Evolutionary conservation across 2,888 invertebrate species (phyloP), one percentile per base, ranked within the genome.

Genomic region (Caenorhabditis drosophilae): DNA sequence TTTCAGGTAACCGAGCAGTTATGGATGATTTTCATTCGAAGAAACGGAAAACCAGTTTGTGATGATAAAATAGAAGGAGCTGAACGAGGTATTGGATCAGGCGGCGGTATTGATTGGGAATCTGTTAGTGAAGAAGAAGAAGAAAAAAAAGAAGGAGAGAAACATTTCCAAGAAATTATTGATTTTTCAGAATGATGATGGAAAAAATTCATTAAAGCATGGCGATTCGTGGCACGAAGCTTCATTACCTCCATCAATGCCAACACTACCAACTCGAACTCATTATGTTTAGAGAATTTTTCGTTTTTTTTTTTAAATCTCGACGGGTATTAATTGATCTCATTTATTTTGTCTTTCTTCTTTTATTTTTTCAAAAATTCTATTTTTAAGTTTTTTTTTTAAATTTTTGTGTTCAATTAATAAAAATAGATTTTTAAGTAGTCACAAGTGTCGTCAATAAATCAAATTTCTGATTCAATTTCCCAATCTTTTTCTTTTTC

Each of bases 211-310:
- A 12, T 31, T 59, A 49, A 64, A 64, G 44, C 59, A 59, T 3
- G 59, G 66, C 18, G 68, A 75, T 31, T 75, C 75, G 4, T 75
- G 75, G 75, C 69, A 72, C 34, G 75, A 75, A 50, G 45, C 70
- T 2, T 66, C 67, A 23, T 64, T 75, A n/a, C 75, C 75, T 15
- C 75, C 75, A 12, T 62, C 75, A 18, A 63, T 75, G 62, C 67
- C 67, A 3, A 67, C 60, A 40, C 54, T 73, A 3, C 70, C 69
- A 18, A 61, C 64, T 11, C 51, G 73, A 36, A 70, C 73, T 6
- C 69, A 70, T 46, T 73, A 63, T 51, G 69, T 73, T 18, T 73
- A 42, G 47, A 22, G 25, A 47, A 23, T 22, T 18, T 7, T 40
- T 40, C 40, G 7, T 18, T 7, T 4, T 40, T 40, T 51, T 48